Base-by-base conservation (phyloP, 2,888 invertebrate genomes). In the Amphipyra berbera region DNA sequence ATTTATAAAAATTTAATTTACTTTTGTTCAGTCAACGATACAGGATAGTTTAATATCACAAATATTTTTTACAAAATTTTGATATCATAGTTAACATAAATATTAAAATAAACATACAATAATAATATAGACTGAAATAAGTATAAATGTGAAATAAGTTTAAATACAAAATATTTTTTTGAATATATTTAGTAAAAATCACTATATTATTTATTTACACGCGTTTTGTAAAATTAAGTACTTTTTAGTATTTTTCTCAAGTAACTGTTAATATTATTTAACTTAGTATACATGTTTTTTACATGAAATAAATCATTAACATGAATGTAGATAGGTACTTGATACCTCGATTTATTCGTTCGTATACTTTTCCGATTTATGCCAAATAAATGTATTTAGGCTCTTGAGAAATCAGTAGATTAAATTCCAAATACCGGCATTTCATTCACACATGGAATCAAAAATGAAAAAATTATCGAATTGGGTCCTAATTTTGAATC, bases 1-100 rank as follows among this genome's bases (percentile, higher is more conserved):
- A 76, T 60, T 60, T 55, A 57, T 69, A 76, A 21, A 77, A 76
- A 68, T 71, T 77, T 83, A 79, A 71, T 72, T 73, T 74, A 68
- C 48, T 73, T 78, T 78, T 73, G 73, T 81, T 87, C 87, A 87
- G 87, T 87, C 87, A 76, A 79, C 27, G 21, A 70, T 79, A 71
- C 72, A 78, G 62, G 63, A 72, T 63, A 67, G 46, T 65, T n/a
- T 73, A 73, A 74, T 78, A 79, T 78, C 73, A 76, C 76, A 73
- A 55, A 61, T 48, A 44, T 61, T 60, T 66, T 52, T 58, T 49
- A 12, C 21, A 62, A 65, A 65, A 53, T 66, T 61, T 68, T 48
- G 63, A 78, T 49, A 59, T 55, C 13, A 60, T 37, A n/a, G n/a
- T n/a, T n/a, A 45, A 41, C 27, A 69, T 54, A 73, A 57, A 73